phyloP scores from a whole-genome alignment of 37 sponge, comb jelly and placozoan species.

The Hormiphora californensis region DNA sequence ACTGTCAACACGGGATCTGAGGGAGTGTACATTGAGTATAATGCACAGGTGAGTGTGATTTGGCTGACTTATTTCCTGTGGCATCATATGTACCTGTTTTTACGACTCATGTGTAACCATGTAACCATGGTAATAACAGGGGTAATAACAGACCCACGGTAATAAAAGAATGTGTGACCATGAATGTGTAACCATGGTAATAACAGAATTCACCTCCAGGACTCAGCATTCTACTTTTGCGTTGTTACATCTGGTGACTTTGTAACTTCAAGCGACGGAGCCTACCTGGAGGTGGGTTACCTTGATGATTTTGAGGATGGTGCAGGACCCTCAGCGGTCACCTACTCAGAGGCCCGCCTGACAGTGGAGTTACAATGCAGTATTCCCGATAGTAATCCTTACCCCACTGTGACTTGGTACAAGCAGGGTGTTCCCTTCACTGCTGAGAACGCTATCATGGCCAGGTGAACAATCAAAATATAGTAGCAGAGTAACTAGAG shows the following conservation, averaged over 20 bases:
- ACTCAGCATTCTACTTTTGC: neutral
- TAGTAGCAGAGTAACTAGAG: too few species aligned
- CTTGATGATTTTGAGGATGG: neutral
- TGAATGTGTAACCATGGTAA: too few species aligned
- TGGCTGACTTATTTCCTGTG: too few species aligned
- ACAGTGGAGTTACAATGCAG: neutral
- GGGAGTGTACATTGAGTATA: constrained; percentile 1
- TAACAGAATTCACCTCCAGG: too few species aligned
- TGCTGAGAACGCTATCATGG: neutral
- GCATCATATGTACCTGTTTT: too few species aligned
- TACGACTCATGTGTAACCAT: too few species aligned
- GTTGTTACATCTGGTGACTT: neutral
- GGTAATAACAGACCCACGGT: too few species aligned
- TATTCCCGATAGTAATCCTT: neutral
- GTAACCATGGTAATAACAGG: too few species aligned
- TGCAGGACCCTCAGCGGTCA: neutral
- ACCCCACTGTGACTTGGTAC: neutral
- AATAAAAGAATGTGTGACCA: too few species aligned
- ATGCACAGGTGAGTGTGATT: neutral
- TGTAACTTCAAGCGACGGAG: neutral
- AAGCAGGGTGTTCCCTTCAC: neutral
- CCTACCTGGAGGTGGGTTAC: neutral
- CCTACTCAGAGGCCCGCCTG: neutral
- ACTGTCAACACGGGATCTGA: neutral
- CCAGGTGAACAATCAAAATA: too few species aligned